Evolutionary conservation across 2,888 invertebrate genomes (phyloP).

Genomic region (Blastobasis adustella): DNA sequence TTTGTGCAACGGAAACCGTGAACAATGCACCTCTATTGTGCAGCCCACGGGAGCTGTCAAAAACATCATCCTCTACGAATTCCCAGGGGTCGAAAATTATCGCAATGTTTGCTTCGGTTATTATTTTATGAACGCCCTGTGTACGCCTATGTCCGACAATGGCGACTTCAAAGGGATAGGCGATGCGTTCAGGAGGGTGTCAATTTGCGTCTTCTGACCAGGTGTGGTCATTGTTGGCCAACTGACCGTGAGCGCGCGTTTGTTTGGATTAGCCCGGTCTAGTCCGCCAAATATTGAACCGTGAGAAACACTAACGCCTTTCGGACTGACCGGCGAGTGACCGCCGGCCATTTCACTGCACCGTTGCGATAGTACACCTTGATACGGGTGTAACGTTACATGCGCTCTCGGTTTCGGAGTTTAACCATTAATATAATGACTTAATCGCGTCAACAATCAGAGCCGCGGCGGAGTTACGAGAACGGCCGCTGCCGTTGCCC

Average conservation of each 20-base stretch:
- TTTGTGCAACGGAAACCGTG: constrained; percentile 39
- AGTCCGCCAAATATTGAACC: constrained; percentile 47
- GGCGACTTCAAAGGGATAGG: constrained; percentile 43
- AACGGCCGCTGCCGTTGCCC: constrained; percentile 28
- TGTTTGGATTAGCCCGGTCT: constrained; percentile 56
- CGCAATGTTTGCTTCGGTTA: constrained; percentile 60
- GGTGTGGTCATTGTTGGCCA: constrained; percentile 61
- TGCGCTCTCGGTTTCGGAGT: constrained; percentile 11
- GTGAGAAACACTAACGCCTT: constrained; percentile 57
- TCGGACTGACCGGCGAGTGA: constrained; percentile 8
- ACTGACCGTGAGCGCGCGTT: constrained; percentile 60
- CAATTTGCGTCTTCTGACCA: constrained; percentile 51
- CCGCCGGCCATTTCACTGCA: not conserved
- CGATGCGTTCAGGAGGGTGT: constrained; percentile 56
- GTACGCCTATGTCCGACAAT: constrained; percentile 57
- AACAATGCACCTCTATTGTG: constrained; percentile 42
- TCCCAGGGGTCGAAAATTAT: constrained; percentile 64
- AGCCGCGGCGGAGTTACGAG: constrained; percentile 36
- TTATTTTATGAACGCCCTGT: constrained; percentile 50
- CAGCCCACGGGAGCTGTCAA: constrained; percentile 57
- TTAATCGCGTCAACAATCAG: constrained; percentile 55
- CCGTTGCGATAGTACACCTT: not conserved
- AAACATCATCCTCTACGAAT: constrained; percentile 45
- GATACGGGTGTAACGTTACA: constrained; percentile 5
- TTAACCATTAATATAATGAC: constrained; percentile 22